Evolutionary conservation across 2,113 vertebrate genomes (phyloP).

Genomic region (Sorex fumeus): DNA sequence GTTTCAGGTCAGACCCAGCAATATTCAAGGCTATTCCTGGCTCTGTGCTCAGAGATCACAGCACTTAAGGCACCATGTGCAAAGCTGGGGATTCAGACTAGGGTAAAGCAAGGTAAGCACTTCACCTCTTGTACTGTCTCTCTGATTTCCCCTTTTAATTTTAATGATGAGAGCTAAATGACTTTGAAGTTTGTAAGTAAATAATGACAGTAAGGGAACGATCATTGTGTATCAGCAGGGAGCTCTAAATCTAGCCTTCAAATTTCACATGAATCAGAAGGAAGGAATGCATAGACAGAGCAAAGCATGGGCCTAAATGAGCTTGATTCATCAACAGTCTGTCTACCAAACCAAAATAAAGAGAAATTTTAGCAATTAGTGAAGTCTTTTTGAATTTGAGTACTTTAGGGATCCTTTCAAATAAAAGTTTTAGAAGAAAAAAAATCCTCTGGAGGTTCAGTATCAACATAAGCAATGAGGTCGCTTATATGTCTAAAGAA

Average conservation of each 20-base stretch:
- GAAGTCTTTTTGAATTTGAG: not conserved
- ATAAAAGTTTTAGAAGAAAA: constrained; percentile 13
- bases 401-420: not conserved
- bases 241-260: not conserved
- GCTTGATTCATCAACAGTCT: not conserved
- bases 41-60: too few relatives aligned
- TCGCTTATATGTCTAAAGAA: constrained; percentile 43
- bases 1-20: too few relatives aligned
- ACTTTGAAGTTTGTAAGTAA: constrained; percentile 48
- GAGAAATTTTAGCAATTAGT: not conserved
- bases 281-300: not conserved
- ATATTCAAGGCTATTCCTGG: too few relatives aligned
- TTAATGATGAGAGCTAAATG: constrained; percentile 57
- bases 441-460: not conserved
- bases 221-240: not conserved
- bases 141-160: too few relatives aligned
- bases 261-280: constrained; percentile 15
- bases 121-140: too few relatives aligned
- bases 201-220: not conserved
- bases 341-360: not conserved
- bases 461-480: constrained; percentile 38
- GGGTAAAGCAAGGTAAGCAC: too few relatives aligned
- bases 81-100: too few relatives aligned
- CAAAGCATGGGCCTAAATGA: not conserved
- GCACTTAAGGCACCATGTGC: too few relatives aligned